Conservation (phyloP, 2,113 vertebrate genomes). For the Corydoras maculifer region DNA sequence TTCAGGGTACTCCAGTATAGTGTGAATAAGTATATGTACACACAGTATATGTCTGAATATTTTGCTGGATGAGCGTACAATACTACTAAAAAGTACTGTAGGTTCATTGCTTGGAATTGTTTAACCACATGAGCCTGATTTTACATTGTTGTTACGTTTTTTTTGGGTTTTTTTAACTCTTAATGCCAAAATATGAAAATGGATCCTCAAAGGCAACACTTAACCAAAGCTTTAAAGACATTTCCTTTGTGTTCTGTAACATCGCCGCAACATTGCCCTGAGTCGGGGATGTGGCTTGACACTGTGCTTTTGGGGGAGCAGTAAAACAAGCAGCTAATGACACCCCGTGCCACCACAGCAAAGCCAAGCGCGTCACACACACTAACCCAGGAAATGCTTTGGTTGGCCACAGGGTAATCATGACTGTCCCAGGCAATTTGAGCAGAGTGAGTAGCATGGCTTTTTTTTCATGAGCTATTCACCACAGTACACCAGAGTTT, state of each 20-base stretch:
- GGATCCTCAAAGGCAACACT: constrained; percentile 1
- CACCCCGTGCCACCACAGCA: constrained; percentile 54
- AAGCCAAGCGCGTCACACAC: constrained; percentile 55
- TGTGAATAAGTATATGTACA: too few relatives aligned
- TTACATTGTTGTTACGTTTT: neutral
- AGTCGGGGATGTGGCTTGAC: constrained; percentile 63
- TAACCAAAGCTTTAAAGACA: constrained; percentile 6
- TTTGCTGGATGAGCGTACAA: too few relatives aligned
- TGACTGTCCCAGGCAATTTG: constrained; percentile 77
- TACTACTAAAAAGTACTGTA: too few relatives aligned
- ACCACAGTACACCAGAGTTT: constrained; percentile 35
- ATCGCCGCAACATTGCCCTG: constrained; percentile 35
- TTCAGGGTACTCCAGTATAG: too few relatives aligned
- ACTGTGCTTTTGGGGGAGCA: constrained; percentile 66
- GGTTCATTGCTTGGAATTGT: too few relatives aligned
- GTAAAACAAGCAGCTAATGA: constrained; percentile 70
- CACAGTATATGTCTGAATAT: too few relatives aligned
- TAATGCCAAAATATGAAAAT: neutral
- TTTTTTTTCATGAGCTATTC: constrained; percentile 46
- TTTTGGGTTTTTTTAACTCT: neutral
- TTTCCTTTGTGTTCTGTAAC: constrained; percentile 38
- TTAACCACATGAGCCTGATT: constrained; percentile 3
- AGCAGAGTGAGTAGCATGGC: constrained; percentile 55
- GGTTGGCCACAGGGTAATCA: constrained; percentile 77
- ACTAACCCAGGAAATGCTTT: constrained; percentile 74